Evolutionary conservation across 2,113 vertebrate species (phyloP).

Genomic region (Catharus fuscescens): DNA sequence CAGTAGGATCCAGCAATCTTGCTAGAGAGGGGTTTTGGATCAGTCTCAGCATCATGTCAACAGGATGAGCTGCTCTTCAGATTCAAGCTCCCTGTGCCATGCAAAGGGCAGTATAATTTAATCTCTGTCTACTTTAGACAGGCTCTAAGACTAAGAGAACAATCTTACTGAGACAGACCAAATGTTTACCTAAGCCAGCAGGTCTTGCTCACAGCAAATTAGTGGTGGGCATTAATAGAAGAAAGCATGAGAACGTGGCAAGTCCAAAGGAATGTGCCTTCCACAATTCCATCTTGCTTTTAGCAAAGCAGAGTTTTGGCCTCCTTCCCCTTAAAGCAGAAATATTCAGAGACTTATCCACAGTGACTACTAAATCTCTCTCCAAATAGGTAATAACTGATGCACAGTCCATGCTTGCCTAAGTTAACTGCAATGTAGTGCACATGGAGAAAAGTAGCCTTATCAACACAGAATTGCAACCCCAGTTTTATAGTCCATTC

Average conservation of each 20-base stretch:
- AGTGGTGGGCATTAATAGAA: not conserved
- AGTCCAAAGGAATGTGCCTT: not conserved
- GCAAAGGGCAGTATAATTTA: not conserved
- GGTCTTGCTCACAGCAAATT: not conserved
- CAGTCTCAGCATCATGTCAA: not conserved
- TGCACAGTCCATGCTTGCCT: not conserved
- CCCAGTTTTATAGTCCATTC: not conserved
- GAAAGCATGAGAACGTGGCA: not conserved
- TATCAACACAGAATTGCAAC: not conserved
- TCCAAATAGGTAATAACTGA: not conserved
- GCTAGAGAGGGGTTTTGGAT: not conserved
- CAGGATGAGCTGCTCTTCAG: not conserved
- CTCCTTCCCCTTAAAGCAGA: not conserved
- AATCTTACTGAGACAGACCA: not conserved
- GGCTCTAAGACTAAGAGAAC: not conserved
- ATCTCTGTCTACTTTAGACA: not conserved
- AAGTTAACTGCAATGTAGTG: not conserved
- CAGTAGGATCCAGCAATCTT: not conserved
- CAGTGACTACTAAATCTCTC: not conserved
- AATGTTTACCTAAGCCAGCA: not conserved
- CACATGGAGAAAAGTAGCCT: not conserved
- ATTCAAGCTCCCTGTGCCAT: not conserved
- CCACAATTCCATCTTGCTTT: not conserved
- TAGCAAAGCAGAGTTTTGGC: not conserved
- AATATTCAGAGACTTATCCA: constrained; percentile 5